Evolutionary conservation across 2,888 invertebrate species (phyloP), one percentile per base, ranked within the genome.

Genomic region (Eristalinus aeneus): DNA sequence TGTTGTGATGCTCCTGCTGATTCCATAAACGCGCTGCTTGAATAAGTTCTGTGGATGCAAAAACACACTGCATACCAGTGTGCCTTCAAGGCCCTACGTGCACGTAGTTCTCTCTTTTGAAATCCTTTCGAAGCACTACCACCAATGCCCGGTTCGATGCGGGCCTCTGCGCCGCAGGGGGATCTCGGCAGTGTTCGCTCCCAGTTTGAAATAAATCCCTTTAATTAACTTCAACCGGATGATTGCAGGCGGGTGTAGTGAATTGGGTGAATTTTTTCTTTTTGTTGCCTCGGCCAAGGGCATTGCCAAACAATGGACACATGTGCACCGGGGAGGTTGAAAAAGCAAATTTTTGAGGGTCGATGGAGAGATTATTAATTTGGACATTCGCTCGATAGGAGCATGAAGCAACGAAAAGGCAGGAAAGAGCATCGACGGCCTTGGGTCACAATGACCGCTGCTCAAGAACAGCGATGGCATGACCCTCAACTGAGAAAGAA

Each of bases 221-320:
- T 71, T 68, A 83, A 83, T 77, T 83, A 73, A 77, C 72, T 82
- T 22, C 34, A 73, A 77, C 8, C 5, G 23, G n/a, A 16, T 12
- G 12, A 1, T 23, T 4, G 23, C 23, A 23, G 23, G 56, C 22
- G 9, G 10, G 16, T 6, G n/a, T n/a, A n/a, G n/a, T 56, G 56
- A 27, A 22, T 54, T 22, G 2, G 22, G 12, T 65, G 68, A 46
- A 36, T 53, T 77, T 76, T 72, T 54, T 75, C 67, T 79, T 56
- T 39, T n/a, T 31, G 60, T 32, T 58, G 64, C 36, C 58, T 53
- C 34, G 61, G 75, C 75, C 71, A 75, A 67, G 69, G 75, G 64
- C 71, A 39, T 69, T 1, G 3, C 39, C 39, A 46, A 46, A 8
- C 46, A 5, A n/a, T 2, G 27, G 2, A 2, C 46, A 16, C 22